Conservation (phyloP, 2,113 vertebrate species). For the Monopterus albus region DNA sequence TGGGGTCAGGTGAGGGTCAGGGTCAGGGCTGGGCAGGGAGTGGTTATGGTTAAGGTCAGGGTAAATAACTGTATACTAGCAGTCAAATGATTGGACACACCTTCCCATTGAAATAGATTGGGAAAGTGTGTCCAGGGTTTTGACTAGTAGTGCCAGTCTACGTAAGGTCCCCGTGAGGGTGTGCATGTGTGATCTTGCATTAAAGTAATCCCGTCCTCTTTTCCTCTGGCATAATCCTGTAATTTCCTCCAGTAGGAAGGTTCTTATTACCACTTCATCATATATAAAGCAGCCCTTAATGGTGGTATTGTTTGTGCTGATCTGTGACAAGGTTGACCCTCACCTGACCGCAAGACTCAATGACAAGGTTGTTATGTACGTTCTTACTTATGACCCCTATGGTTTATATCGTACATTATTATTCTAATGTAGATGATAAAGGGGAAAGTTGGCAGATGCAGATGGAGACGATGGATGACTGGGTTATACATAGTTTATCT, state of each 20-base stretch:
- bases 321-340: constrained; percentile 9
- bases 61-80: no score
- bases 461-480: background rate
- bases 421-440: background rate
- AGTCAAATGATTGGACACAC: no score
- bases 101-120: no score
- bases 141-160: no score
- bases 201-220: constrained; percentile 40
- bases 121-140: no score
- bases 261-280: constrained; percentile 55
- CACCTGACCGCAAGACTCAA: no score
- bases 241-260: constrained; percentile 50
- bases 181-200: background rate
- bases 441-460: background rate
- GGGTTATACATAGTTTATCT: background rate
- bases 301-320: constrained; percentile 36
- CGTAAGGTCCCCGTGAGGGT: background rate
- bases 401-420: background rate
- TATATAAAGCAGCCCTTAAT: constrained; percentile 50
- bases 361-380: constrained; percentile 2
- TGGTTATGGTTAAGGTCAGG: no score
- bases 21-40: no score
- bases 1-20: no score
- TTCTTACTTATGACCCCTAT: background rate
- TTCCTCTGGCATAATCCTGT: constrained; percentile 60